Percentiles rank a stretch among this genome's conserved stretches.
phyloP scores from a whole-genome alignment of 2,797 vertebrate species.

The Acanthurus tractus region DNA sequence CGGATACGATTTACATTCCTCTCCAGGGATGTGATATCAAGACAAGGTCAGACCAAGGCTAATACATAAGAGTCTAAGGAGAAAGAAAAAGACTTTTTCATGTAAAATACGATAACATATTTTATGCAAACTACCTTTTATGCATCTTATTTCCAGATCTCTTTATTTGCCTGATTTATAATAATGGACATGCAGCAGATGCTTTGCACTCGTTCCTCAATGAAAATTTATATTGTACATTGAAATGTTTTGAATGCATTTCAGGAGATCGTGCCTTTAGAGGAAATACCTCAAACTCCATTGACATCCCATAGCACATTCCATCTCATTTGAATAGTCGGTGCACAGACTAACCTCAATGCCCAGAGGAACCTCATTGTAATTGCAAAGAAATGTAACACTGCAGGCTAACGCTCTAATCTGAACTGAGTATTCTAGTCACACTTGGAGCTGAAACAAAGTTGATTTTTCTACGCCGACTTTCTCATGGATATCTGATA shows the following conservation, averaged over 20 bases:
- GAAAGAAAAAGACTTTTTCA: conserved; percentile 44
- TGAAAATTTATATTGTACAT: conserved; percentile 19
- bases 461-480: conserved; percentile 39
- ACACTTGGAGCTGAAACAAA: conserved; percentile 63
- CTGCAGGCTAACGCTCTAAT: conserved; percentile 65
- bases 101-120: conserved; percentile 38
- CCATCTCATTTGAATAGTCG: conserved; percentile 69
- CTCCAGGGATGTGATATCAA: conserved; percentile 84
- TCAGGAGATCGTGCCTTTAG: conserved; percentile 41
- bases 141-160: conserved; percentile 25
- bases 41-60: conserved; percentile 86
- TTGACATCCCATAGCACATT: conserved; percentile 69
- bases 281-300: conserved; percentile 73
- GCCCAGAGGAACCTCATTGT: conserved; percentile 72
- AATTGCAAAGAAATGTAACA: conserved; percentile 77
- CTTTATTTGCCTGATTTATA: conserved; percentile 11
- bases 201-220: conserved; percentile 9
- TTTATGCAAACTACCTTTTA: conserved; percentile 29
- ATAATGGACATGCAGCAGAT: conserved; percentile 20
- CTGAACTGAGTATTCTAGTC: conserved; percentile 69
- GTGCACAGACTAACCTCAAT: conserved; percentile 72
- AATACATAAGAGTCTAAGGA: conserved; percentile 70
- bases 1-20: conserved; percentile 85
- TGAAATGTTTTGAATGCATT: conserved; percentile 49
- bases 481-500: conserved; percentile 47